Evolutionary conservation across 2,797 vertebrate genomes (phyloP), one percentile per base, ranked within the genome.

Genomic region (Sternotherus odoratus): DNA sequence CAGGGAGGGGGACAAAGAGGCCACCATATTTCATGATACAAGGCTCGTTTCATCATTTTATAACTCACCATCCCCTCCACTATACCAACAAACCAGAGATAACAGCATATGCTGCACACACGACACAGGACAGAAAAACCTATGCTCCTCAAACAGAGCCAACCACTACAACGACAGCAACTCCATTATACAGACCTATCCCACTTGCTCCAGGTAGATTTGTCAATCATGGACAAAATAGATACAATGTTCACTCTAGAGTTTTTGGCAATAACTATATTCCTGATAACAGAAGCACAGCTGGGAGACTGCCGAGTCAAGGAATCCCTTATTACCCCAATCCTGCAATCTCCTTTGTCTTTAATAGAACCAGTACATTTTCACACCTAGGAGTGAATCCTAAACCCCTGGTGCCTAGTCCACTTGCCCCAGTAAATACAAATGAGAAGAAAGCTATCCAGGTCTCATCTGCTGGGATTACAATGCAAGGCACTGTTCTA

Each of bases 201-300:
- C 60, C 89, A 6, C 57, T 92, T 9, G 43, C 85, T 3, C 88
- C 94, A 36, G 83, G 66, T 82, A 96, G 54, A 3, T 89, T 91
- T 3, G 23, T 79, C 4, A 88, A 92, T 86, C 96, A 82, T 28
- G 86, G 79, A 17, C 90, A 91, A 66, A 89, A 39, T 17, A 93
- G 39, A 74, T 53, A 96, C 33, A 85, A 79, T n/a, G 84, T 95
- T 79, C 94, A 97, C 84, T 88, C 98, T 50, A 97, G 85, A 77
- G 53, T 80, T 28, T 93, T 95, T 80, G 97, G 94, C 19, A 97
- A 54, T 92, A 98, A 99, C 85, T 96, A 96, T 72, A 97, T 99
- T 96, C 98, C 97, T 1, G 97, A 98, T 53, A 92, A 91, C 30
- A 96, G 95, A 87, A 91, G 84, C 17, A 92, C 97, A n/a, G 82